Evolutionary conservation across 2,888 invertebrate species (phyloP), one percentile per base, ranked within the genome.

Genomic region (Cheilosia scutellata): DNA sequence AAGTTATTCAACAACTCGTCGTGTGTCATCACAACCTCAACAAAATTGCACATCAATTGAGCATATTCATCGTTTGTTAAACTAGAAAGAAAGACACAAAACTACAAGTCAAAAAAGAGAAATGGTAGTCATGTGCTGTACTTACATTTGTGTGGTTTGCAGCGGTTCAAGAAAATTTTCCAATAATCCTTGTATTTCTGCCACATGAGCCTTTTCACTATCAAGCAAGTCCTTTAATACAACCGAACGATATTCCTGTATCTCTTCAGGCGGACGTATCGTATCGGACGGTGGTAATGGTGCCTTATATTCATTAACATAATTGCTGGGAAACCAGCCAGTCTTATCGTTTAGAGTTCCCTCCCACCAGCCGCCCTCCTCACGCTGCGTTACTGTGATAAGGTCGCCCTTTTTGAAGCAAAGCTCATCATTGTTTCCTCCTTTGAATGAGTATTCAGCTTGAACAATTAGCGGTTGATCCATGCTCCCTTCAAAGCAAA

Each of bases 341-440:
- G 99, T 99, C 91, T 97, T 97, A 89, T 97, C 98, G 83, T 96
- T 95, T 62, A 99, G 93, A 7, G 99, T 99, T 13, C 99, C 99
- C 93, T 99, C 99, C 99, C 99, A 99, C 99, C 99, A 99, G 53
- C 99, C 99, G 71, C 98, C 99, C 90, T 99, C 98, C 90, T 97
- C 96, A 79, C 95, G 95, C 93, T 99, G 99, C 40, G 99, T 98
- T 76, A 99, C 96, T 44, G 98, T 98, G 89, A 99, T 99, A 88
- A 98, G 94, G 93, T 99, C 99, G 70, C 98, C 98, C 93, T 98
- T 99, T 90, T 96, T 96, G 93, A 99, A 98, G 91, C 97, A 97
- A 88, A 99, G 93, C 94, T 99, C 99, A 93, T 99, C 99, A 93
- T 99, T 99, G 92, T 99, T 99, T 91, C 96, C 96, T 88, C 98